These are phyloP conservation scores for Philaethria dido DNA, from an alignment of 2,888 invertebrate species.

Conservation along the genomic window DNA sequence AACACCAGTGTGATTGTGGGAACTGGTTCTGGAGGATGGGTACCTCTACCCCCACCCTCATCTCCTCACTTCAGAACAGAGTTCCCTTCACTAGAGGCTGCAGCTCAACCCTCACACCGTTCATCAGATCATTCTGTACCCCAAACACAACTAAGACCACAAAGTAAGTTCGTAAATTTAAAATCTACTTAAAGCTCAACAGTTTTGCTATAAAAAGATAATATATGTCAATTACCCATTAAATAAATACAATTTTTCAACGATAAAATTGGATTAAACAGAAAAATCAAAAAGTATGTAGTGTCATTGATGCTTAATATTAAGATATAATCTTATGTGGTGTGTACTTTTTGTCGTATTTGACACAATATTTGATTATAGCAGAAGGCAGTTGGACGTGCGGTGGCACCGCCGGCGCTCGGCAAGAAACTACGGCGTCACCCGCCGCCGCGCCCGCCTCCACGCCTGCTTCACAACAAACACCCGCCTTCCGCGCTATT, in stretches of 20 bases:
- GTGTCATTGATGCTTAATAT: too few species aligned
- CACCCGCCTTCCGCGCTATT: conserved; percentile 88
- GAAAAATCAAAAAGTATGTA: too few species aligned
- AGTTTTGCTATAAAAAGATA: neutral
- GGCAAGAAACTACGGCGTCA: conserved; percentile 81
- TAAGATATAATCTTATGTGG: neutral
- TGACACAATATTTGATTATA: conserved; percentile 55
- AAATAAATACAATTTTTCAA: neutral
- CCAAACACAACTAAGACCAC: conserved; percentile 79
- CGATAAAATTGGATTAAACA: too few species aligned
- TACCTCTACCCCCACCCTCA: conserved; percentile 85
- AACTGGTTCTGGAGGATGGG: conserved; percentile 76
- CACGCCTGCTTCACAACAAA: conserved; percentile 83
- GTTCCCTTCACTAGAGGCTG: conserved; percentile 92
- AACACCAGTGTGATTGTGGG: conserved; percentile 86
- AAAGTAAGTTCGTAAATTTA: conserved; percentile 62
- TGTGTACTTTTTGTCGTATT: conserved; percentile 26
- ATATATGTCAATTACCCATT: neutral
- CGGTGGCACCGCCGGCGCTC: conserved; percentile 89
- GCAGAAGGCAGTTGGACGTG: conserved; percentile 95
- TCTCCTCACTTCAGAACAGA: conserved; percentile 98
- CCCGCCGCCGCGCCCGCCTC: conserved; percentile 80
- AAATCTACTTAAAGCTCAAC: neutral
- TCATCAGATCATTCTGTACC: conserved; percentile 68
- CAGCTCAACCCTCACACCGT: conserved; percentile 86